Evolutionary conservation across 92 coral and sea anemone genomes (phyloP), one percentile per base, ranked within the genome.

Genomic region (Ricordea florida): DNA sequence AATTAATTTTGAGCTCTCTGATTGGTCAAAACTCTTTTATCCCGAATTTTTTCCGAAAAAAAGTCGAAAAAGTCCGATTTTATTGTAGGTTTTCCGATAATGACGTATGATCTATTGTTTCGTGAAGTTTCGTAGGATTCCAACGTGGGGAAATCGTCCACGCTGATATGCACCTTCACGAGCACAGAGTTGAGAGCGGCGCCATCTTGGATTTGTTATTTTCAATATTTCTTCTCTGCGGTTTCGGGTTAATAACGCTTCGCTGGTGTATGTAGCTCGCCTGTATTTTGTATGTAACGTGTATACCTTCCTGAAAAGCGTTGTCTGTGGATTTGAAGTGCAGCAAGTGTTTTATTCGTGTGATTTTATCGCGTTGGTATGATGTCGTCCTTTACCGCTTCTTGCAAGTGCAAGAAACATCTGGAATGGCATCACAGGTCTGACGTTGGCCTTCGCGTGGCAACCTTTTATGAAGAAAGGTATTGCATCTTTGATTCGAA

Each of bases 1-100:
- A 47, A 75, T 75, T 58, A 73, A 25, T 42, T 73, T 26, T 59
- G 44, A 35, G 69, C 70, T 44, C 45, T 58, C 57, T 73, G 72
- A 75, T 75, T 74, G 80, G 81, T 37, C 31, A 36, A 60, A 46
- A 31, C 29, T 44, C 45, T n/a, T 32, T 38, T 59, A 44, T 2
- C 16, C 18, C 37, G 44, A 36, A 15, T 60, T 60, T 58, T 57
- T 0, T 16, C 35, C 44, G 45, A 49, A 57, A 56, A 49, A 72
- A 72, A 55, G 51, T 21, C 79, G 79, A 72, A 17, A 72, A 73
- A 57, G n/a, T n/a, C n/a, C n/a, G n/a, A 59, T n/a, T 33, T 43
- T 18, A 0, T 40, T 61, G 65, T 57, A 43, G 8, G 47, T 25
- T 72, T 74, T 25, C 46, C 36, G 46, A 31, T 8, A 4, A 17